Base-by-base conservation (phyloP, 2,888 invertebrate genomes). In the Polia nebulosa region DNA sequence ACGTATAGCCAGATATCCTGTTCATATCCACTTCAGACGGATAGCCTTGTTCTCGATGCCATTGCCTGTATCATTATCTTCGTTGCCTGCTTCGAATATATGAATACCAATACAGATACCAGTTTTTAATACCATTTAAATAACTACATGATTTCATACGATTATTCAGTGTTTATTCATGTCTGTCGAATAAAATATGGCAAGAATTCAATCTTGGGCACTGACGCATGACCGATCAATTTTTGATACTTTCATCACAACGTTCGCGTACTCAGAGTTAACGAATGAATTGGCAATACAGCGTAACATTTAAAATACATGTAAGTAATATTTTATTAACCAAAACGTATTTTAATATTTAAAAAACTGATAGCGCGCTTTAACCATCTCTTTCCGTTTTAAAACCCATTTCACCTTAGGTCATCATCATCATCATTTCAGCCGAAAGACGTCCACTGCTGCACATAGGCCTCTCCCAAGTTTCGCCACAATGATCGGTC, bases 201-300 rank as follows among this genome's bases (percentile, higher is more conserved):
- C 11, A 62, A 27, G 32, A 44, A 62, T 59, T 73, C 73, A 70
- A 67, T 80, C 64, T 70, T 15, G 56, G 2, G 45, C 55, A 57
- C 36, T 63, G 56, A 71, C 57, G 70, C 65, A 39, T 68, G 27
- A 49, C 59, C 34, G 67, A 80, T 80, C 51, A 62, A 81, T 77
- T 70, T 81, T 57, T 70, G 55, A 71, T 81, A 80, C 73, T 80
- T 81, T 81, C 80, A 63, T 77, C 49, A 57, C 62, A 36, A 47
- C 36, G 20, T 2, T 59, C 61, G 60, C 25, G 55, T 64, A 49
- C 52, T 53, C 25, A 25, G 25, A 34, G 34, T 63, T 55, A 47
- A 56, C 27, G 44, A 68, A 27, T 62, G 13, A 59, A 53, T 60
- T 62, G 27, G 13, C 53, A 60, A 66, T 27, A 57, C 39, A 9